Conservation (phyloP, 2,888 invertebrate species). For the Archips crataeganus region DNA sequence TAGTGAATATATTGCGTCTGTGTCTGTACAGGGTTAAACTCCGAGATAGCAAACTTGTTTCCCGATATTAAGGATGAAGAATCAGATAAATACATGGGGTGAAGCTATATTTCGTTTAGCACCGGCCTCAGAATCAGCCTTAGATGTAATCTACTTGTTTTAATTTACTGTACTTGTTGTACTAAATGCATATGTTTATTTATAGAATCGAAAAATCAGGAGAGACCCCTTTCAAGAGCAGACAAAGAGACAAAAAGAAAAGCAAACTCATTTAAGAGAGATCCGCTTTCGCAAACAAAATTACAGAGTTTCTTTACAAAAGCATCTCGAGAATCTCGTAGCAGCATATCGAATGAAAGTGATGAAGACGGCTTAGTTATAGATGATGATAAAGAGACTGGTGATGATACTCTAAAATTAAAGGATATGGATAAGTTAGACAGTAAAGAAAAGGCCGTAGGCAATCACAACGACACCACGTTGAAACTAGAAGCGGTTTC, state of each 20-base stretch:
- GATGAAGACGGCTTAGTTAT: conserved; percentile 68
- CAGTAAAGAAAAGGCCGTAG: neutral
- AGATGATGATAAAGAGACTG: conserved; percentile 57
- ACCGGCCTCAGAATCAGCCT: neutral
- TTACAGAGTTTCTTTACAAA: conserved; percentile 75
- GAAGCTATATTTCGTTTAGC: neutral
- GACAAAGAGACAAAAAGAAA: conserved; percentile 78
- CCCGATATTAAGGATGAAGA: too few species aligned
- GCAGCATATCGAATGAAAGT: conserved; percentile 59
- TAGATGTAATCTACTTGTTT: neutral
- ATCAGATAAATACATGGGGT: neutral
- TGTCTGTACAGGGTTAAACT: too few species aligned
- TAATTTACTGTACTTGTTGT: conserved; percentile 14
- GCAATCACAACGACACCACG: conserved; percentile 45
- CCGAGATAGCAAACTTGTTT: too few species aligned
- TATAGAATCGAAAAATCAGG: conserved; percentile 56
- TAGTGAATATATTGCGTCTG: too few species aligned
- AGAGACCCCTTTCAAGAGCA: conserved; percentile 70
- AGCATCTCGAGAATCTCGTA: conserved; percentile 59
- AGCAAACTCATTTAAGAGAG: conserved; percentile 79
- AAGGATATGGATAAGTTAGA: conserved; percentile 46
- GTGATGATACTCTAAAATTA: conserved; percentile 57
- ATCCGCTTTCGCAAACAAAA: conserved; percentile 79
- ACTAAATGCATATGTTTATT: conserved; percentile 49
- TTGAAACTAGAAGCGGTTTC: conserved; percentile 44